Base-by-base conservation (phyloP, 2,797 vertebrate species). In the Enteromius thamalakanensis region DNA sequence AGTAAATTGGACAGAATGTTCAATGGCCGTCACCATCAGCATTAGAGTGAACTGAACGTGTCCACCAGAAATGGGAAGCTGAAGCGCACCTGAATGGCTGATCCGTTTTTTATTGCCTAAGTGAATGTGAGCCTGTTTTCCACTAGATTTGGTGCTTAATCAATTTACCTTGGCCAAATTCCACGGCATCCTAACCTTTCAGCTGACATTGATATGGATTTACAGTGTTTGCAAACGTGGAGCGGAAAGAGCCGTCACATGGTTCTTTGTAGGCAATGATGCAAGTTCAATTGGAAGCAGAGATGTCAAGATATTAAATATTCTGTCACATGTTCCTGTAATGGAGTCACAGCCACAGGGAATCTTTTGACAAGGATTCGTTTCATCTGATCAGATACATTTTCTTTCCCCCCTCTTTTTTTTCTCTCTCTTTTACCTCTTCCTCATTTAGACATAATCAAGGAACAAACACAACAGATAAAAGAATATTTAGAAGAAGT, bases 291-390 rank as follows among this genome's bases (percentile, higher is more conserved):
- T 83, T 80, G 60, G 79, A 79, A 81, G 76, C 79, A 68, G 62
- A 55, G 82, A 72, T 84, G 69, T 76, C 10, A 65, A 82, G 79
- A 80, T 74, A 81, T 89, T 82, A 87, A 86, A 86, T 89, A 89
- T 89, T 88, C 89, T 86, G 79, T 90, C 89, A 84, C 84, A 90
- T 82, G 85, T 83, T 71, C n/a, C 74, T 55, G 69, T 70, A 76
- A 83, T 79, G 4, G 51, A 77, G 68, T 85, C 70, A 80, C 77
- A 67, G 47, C 29, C 78, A 76, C 40, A 42, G 58, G 81, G 58
- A 29, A 76, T 55, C 72, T 79, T 86, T 84, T 86, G 82, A 86
- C 69, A 76, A 76, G 71, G 71, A 74, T 72, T 15, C 32, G 15
- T 84, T 81, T 85, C 47, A 85, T 81, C 80, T 75, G 69, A 80